Base-by-base conservation (phyloP, 2,888 invertebrate species). In the Nudaria mundana region DNA sequence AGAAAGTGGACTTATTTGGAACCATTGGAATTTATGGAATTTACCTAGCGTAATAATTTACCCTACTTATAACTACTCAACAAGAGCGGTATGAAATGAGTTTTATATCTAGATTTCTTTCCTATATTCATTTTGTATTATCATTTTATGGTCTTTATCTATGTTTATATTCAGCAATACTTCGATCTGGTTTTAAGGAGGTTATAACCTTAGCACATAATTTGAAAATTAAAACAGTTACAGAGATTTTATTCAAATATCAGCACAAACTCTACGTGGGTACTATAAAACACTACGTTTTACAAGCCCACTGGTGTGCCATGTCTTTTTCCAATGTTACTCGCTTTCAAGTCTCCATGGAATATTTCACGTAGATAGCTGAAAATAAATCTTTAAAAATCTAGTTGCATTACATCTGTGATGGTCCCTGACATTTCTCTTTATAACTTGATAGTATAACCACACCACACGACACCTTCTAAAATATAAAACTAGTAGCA, bases 401-500 rank as follows among this genome's bases (percentile, higher is more conserved):
- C 74, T 59, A 74, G 70, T 45, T 50, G 37, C 43, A 44, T 52
- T 62, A 65, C 31, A 66, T 72, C 71, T 39, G 39, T 42, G 69
- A 41, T 28, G 20, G 46, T 52, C 60, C 69, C 68, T 54, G 52
- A 54, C 47, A 36, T 56, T 51, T 49, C 58, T 55, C 63, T 63
- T 66, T 63, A 72, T 73, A 76, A 71, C 70, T 65, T 59, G 66
- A 45, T 33, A 42, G 71, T 69, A 75, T 75, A 73, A 68, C 71
- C 72, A 18, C 18, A 18, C 20, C 20, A n/a, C 66, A 49, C 60
- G 66, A 55, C 72, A 73, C 74, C 72, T 76, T 61, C 70, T 74
- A 66, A 76, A 78, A 74, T 69, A 74, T 71, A 68, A 66, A 71
- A 70, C 75, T 63, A 71, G 76, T 69, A 64, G 68, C 85, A 86